Percentiles rank a stretch among this genome's conserved stretches.
phyloP scores from a whole-genome alignment of 2,113 vertebrate genomes.

The Rhinopomastus cyanomelas region DNA sequence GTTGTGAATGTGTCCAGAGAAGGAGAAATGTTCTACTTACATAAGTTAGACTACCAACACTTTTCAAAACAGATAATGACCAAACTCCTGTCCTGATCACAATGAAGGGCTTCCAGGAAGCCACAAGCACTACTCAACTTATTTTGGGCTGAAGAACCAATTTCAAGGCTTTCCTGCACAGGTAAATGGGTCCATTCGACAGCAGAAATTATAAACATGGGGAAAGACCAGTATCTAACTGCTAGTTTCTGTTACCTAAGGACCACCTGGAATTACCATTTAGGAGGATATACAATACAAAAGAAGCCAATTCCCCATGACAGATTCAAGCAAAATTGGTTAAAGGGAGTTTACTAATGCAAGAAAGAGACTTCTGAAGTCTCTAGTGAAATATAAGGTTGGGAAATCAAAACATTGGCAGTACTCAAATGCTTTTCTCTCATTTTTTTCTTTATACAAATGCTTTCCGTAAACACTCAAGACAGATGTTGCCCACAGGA shows the following conservation, averaged over 20 bases:
- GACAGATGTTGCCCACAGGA: neutral
- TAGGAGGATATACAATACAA: neutral
- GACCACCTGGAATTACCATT: neutral
- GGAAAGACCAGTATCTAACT: neutral
- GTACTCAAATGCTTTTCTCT: neutral
- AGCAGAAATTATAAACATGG: neutral
- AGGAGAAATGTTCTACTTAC: neutral
- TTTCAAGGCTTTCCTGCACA: neutral
- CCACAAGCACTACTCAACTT: neutral
- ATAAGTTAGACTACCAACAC: neutral
- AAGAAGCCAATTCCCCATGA: neutral
- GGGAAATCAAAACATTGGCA: neutral
- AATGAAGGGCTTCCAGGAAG: neutral
- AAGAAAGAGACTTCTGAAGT: neutral
- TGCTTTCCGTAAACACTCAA: neutral
- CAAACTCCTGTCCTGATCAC: neutral
- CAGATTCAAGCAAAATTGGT: neutral
- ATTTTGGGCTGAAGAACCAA: neutral
- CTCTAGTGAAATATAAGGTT: neutral
- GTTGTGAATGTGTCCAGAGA: too few species aligned
- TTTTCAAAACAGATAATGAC: neutral
- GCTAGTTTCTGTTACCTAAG: neutral
- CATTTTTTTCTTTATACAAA: neutral
- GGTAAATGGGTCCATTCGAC: neutral
- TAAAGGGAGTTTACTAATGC: neutral